These are phyloP conservation scores for Pagrus major DNA, from an alignment of 2,113 vertebrate species.

Conservation along the genomic window DNA sequence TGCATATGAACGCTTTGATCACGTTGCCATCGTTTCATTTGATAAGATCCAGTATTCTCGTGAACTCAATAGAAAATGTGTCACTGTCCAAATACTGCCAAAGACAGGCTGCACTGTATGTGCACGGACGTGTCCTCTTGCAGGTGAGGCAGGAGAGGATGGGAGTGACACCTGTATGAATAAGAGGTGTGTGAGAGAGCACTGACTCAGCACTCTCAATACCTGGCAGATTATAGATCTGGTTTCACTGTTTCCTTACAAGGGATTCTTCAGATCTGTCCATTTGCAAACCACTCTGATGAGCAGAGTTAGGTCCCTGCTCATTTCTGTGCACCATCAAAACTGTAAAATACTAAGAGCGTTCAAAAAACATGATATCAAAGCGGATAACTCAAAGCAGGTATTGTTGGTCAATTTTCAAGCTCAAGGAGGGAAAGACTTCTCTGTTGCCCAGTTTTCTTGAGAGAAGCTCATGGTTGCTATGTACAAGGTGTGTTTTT, in stretches of 20 bases:
- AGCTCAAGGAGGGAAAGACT: neutral
- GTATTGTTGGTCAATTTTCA: neutral
- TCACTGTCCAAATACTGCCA: neutral
- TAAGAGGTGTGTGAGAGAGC: conserved; percentile 44
- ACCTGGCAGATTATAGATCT: neutral
- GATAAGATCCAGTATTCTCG: neutral
- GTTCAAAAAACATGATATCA: neutral
- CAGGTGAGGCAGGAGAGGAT: conserved; percentile 7
- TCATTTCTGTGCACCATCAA: neutral
- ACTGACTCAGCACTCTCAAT: conserved; percentile 33
- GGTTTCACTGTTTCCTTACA: neutral
- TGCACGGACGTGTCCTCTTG: conserved; percentile 25
- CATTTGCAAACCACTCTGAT: neutral
- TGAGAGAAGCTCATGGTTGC: neutral
- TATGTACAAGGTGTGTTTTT: neutral
- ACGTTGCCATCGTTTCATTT: neutral
- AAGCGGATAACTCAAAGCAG: neutral
- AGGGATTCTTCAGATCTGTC: neutral
- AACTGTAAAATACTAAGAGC: neutral
- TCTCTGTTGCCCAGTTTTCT: neutral
- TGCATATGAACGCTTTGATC: neutral
- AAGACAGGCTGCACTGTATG: neutral
- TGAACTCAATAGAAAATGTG: neutral
- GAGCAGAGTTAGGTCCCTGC: neutral
- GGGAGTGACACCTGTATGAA: conserved; percentile 48